phyloP scores from a whole-genome alignment of 2,113 vertebrate species.

The Grammatotria lemairii region DNA sequence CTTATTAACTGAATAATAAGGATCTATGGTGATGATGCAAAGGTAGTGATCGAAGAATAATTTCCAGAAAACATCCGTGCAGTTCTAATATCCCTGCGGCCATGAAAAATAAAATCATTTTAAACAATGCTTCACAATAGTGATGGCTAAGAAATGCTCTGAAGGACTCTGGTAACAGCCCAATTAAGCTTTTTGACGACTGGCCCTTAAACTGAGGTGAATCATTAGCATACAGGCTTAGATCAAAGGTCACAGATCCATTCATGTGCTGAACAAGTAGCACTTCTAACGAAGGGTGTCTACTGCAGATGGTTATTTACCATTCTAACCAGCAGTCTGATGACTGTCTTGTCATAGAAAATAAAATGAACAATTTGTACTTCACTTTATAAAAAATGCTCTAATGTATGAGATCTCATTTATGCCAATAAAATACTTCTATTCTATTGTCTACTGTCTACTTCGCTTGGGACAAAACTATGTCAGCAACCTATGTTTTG shows the following conservation, averaged over 20 bases:
- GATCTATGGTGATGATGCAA: neutral
- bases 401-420: neutral
- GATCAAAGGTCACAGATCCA: neutral
- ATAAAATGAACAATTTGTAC: neutral
- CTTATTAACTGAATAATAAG: neutral
- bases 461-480: neutral
- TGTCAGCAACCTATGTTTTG: neutral
- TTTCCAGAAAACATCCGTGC: neutral
- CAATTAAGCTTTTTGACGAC: neutral
- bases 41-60: neutral
- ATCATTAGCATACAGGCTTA: neutral
- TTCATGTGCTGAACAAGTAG: neutral
- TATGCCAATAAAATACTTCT: neutral
- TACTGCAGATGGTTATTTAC: neutral
- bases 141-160: neutral
- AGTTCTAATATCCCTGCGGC: neutral
- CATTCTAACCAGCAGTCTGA: neutral
- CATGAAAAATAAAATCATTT: neutral
- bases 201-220: neutral
- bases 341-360: neutral
- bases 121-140: neutral
- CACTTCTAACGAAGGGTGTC: neutral
- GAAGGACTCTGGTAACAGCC: neutral
- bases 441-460: neutral
- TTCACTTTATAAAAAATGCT: neutral